Evolutionary conservation across 1,140 invertebrate species (phyloP), one percentile per base, ranked within the genome.

Genomic region (Nasonia giraulti): DNA sequence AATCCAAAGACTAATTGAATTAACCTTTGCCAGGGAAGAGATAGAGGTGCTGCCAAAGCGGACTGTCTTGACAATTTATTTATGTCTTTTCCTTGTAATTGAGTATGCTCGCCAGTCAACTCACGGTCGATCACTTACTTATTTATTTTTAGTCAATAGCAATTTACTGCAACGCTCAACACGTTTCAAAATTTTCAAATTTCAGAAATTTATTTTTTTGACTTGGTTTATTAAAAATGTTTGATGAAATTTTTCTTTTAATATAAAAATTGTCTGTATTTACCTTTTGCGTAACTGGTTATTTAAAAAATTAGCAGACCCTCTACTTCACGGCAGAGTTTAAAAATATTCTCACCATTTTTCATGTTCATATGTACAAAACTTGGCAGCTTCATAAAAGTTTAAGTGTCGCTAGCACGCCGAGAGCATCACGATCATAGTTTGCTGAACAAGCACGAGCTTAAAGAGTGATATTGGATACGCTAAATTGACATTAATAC

Each of bases 71-170:
- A 55, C 69, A 55, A 79, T 80, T 84, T 80, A 74, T 80, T 74
- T 66, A 40, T 31, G 69, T 84, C 47, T 62, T 84, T 73, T 27
- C 66, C 69, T 80, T 66, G 77, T 69, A 80, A 62, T 75, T 74
- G 14, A 66, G 20, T 66, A 66, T 55, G 27, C 1, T 23, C 31
- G 12, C 47, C 27, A 69, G 62, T 55, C 23, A 79, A 73, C 33
- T 55, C 44, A 84, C 31, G 77, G 33, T 23, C 83, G 50, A 80
- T 74, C 33, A 33, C 4, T 76, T 50, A 17, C 11, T 33, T 12
- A 71, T 71, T 75, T 44, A 44, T 75, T 44, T 40, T 75, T 75
- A n/a, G 20, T 37, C 73, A 44, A 75, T 75, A 62, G 17, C 55
- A n/a, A 62, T 20, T 7, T 17, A 6, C 17, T 55, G 1, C 33